These are phyloP conservation scores for Aphodius sticticus DNA, from an alignment of 2,888 invertebrate genomes.

Conservation along the genomic window DNA sequence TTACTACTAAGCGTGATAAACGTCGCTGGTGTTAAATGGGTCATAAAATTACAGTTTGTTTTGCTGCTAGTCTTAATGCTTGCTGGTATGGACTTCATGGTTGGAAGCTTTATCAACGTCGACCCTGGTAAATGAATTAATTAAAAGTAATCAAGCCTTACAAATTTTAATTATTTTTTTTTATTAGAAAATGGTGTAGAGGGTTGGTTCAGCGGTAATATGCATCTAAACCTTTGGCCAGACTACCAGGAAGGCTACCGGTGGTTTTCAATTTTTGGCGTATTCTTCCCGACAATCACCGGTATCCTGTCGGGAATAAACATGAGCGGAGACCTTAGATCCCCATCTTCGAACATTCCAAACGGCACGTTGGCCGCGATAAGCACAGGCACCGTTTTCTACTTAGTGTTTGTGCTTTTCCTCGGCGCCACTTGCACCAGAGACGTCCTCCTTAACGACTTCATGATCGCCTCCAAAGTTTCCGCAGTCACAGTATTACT, in stretches of 20 bases:
- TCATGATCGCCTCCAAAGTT: conserved; percentile 92
- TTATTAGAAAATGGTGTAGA: conserved; percentile 79
- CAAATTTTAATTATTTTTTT: conserved; percentile 36
- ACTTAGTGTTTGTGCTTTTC: conserved; percentile 88
- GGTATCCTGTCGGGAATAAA: conserved; percentile 97
- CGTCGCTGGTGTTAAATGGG: conserved; percentile 97
- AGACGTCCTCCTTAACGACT: conserved; percentile 75
- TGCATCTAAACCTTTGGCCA: conserved; percentile 83
- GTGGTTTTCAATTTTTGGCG: conserved; percentile 97
- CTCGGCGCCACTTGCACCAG: conserved; percentile 89
- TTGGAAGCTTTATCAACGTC: conserved; percentile 87
- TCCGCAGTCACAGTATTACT: conserved; percentile 83
- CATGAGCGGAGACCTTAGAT: conserved; percentile 95
- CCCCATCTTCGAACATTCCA: conserved; percentile 92
- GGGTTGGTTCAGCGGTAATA: conserved; percentile 84
- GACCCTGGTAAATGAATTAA: conserved; percentile 69
- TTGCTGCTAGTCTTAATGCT: conserved; percentile 85
- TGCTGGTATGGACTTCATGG: conserved; percentile 92
- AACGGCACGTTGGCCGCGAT: conserved; percentile 94
- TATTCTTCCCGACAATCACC: conserved; percentile 97
- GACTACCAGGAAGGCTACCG: conserved; percentile 81
- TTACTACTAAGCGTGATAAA: conserved; percentile 89
- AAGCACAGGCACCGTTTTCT: conserved; percentile 86
- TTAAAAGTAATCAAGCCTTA: neutral
- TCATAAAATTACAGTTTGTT: conserved; percentile 92